phyloP scores from a whole-genome alignment of 2,797 vertebrate species.

The Oryzias dopingdopingensis region DNA sequence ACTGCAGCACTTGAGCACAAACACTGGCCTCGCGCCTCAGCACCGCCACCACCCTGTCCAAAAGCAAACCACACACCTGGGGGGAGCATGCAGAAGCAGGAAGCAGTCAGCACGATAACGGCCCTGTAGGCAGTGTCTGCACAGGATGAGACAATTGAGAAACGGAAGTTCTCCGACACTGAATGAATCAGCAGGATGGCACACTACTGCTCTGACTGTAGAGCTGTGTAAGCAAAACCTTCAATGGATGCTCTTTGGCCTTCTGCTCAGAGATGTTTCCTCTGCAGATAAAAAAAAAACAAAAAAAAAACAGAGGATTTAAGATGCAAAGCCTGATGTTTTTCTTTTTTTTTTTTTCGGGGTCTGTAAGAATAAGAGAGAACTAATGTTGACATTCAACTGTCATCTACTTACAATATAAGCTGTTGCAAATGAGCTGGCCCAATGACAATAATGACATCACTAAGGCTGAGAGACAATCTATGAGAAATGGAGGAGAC shows the following conservation, averaged over 20 bases:
- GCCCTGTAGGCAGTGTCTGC: conserved; percentile 24
- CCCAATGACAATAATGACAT: conserved; percentile 8
- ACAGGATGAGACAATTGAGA: conserved; percentile 31
- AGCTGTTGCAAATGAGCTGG: conserved; percentile 28
- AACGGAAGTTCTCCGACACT: conserved; percentile 4
- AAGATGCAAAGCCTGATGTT: conserved; percentile 16
- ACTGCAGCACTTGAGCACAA: neutral
- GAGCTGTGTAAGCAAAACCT: conserved; percentile 20
- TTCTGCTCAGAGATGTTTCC: conserved; percentile 60
- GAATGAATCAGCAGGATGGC: conserved; percentile 27
- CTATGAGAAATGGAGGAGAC: neutral
- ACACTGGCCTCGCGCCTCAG: conserved; percentile 1
- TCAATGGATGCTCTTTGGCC: conserved; percentile 25
- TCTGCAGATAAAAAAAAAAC: conserved; percentile 46
- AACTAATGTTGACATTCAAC: conserved; percentile 12
- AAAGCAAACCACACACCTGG: conserved; percentile 15
- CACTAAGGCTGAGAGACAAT: conserved; percentile 19
- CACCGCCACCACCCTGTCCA: neutral
- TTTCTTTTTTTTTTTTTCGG: too few species aligned
- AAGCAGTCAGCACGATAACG: neutral
- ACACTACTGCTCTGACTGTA: conserved; percentile 5
- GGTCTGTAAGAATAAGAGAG: too few species aligned
- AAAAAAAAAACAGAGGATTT: conserved; percentile 37
- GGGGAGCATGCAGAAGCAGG: conserved; percentile 15
- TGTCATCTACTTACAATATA: conserved; percentile 26